Evolutionary conservation across 2,797 vertebrate species (phyloP).

Genomic region (Syndactyla subalaris): DNA sequence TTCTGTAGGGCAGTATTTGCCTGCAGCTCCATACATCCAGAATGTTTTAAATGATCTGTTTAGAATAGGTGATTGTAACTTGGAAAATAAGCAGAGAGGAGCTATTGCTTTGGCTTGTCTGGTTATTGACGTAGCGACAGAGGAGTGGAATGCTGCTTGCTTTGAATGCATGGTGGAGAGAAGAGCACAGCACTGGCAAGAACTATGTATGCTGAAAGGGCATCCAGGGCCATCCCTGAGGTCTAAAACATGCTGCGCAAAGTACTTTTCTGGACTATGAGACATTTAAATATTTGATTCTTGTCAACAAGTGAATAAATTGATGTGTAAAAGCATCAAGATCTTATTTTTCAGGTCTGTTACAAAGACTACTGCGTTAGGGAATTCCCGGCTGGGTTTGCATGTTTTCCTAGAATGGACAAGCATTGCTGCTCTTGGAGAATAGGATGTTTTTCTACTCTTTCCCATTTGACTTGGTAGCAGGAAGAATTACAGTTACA

Average conservation of each 20-base stretch:
- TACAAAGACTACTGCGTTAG: neutral
- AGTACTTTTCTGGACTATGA: neutral
- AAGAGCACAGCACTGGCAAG: neutral
- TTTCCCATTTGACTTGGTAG: neutral
- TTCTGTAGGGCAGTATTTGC: neutral
- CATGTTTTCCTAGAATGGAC: accelerated
- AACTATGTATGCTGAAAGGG: neutral
- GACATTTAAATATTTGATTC: neutral
- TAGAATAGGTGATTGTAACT: neutral
- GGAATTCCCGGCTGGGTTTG: neutral
- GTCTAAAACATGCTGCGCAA: neutral
- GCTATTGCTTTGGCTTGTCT: neutral
- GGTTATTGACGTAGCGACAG: neutral
- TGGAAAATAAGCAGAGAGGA: neutral
- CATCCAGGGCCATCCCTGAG: neutral
- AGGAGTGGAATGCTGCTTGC: neutral
- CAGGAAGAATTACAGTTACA: neutral
- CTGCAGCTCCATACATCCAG: neutral
- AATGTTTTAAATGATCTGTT: neutral
- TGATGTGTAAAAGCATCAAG: neutral
- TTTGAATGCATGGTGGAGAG: neutral
- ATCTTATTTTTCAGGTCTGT: neutral
- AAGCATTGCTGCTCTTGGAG: neutral
- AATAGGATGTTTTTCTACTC: neutral
- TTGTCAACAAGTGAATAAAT: neutral